phyloP scores from a whole-genome alignment of 2,888 invertebrate genomes.

The Clostera curtula region DNA sequence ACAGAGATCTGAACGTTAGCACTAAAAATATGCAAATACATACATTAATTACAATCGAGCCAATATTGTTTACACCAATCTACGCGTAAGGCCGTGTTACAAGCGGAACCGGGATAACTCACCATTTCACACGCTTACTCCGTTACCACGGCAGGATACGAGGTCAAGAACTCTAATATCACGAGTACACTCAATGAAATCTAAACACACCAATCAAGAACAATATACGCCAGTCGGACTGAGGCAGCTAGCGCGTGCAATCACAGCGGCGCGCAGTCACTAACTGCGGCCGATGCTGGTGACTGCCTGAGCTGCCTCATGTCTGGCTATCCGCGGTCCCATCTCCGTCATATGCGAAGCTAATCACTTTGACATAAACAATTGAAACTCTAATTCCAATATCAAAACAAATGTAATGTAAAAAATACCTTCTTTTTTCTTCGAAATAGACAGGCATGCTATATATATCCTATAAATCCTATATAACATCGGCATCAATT shows the following conservation, averaged over 20 bases:
- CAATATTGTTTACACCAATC: too few species aligned
- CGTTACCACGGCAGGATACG: slow-evolving; percentile 33
- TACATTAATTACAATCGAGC: too few species aligned
- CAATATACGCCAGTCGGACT: slow-evolving; percentile 31
- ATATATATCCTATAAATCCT: too few species aligned
- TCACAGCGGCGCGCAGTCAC: slow-evolving; percentile 36
- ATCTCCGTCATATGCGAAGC: slow-evolving; percentile 4
- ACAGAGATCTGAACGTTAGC: too few species aligned
- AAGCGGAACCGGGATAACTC: slow-evolving; percentile 25
- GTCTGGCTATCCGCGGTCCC: slow-evolving; percentile 4
- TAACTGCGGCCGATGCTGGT: slow-evolving; percentile 33
- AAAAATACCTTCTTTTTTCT: too few species aligned
- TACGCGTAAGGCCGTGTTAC: slow-evolving; percentile 7
- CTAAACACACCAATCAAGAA: slow-evolving; percentile 58
- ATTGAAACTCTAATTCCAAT: too few species aligned
- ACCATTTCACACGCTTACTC: slow-evolving; percentile 42
- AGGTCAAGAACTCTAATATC: slow-evolving; percentile 39
- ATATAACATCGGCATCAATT: too few species aligned
- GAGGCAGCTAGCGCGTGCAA: slow-evolving; percentile 31
- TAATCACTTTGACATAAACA: too few species aligned
- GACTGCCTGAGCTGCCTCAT: neutral
- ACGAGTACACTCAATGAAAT: slow-evolving; percentile 36
- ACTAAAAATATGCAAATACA: too few species aligned
- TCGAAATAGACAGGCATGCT: too few species aligned
- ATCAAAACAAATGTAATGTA: too few species aligned